Evolutionary conservation across 2,888 invertebrate genomes (phyloP), one percentile per base, ranked within the genome.

Genomic region (Onchidella celtica): DNA sequence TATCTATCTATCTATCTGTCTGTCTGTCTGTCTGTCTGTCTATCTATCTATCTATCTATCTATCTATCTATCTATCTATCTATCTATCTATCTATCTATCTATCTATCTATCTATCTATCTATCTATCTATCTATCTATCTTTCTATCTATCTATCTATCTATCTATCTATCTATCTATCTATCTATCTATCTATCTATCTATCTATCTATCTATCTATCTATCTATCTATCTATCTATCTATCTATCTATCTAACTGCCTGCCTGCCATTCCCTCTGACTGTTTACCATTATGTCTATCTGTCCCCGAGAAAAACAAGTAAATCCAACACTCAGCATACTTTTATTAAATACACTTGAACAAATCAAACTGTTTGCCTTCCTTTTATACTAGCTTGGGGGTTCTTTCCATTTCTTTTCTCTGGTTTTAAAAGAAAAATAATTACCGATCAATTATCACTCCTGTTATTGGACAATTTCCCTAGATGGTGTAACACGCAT

Each of bases 1-100:
- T 38, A 34, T 69, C 38, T 38, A 14, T 69, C 69, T 69, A 27
- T 38, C 69, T 38, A 34, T 65, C 24, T 29, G 65, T 65, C 65
- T n/a, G n/a, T n/a, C n/a, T n/a, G n/a, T n/a, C n/a, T n/a, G n/a
- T n/a, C n/a, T n/a, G n/a, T n/a, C n/a, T n/a, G n/a, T n/a, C n/a
- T n/a, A n/a, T n/a, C n/a, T n/a, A n/a, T n/a, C n/a, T 59, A 3
- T 59, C 59, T 59, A 24, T 59, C 59, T 59, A 24, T 59, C 59
- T 59, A 24, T 59, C 59, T 59, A 3, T 59, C 59, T 59, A 24
- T 59, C 59, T 59, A 24, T 59, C 59, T 59, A 24, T 59, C 59
- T 59, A 24, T 59, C 59, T 59, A 24, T 59, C 59, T 59, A 3
- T 59, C 59, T 59, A 24, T 59, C 59, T 59, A 24, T 59, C 59